phyloP scores from a whole-genome alignment of 1,140 invertebrate species.

The Rhagoletis zephyria region DNA sequence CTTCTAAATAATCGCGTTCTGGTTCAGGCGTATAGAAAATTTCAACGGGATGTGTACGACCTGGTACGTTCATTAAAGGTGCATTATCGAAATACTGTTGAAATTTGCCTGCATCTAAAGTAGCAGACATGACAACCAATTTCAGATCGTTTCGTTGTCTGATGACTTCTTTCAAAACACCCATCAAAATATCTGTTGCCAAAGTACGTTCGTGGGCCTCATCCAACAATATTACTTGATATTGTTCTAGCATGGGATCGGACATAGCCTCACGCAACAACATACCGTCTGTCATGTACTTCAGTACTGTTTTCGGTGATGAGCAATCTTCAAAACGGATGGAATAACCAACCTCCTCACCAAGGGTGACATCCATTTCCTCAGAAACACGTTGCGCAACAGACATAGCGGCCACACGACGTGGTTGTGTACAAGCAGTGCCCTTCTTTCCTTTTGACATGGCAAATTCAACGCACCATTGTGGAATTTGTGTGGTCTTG shows the following conservation, averaged over 20 bases:
- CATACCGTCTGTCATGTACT: constrained; percentile 99
- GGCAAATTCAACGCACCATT: constrained; percentile 95
- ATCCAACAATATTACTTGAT: constrained; percentile 96
- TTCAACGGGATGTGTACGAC: constrained; percentile 93
- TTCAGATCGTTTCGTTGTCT: constrained; percentile 95
- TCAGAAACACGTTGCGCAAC: constrained; percentile 98
- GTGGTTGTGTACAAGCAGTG: constrained; percentile 97
- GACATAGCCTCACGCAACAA: constrained; percentile 98
- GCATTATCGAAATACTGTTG: constrained; percentile 99
- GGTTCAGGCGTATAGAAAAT: constrained; percentile 99
- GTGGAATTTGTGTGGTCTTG: constrained; percentile 96
- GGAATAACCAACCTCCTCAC: constrained; percentile 98
- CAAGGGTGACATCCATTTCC: constrained; percentile 97
- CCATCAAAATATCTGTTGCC: constrained; percentile 99
- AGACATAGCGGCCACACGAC: constrained; percentile 98
- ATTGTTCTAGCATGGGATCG: constrained; percentile 96
- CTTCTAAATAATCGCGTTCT: constrained; percentile 97
- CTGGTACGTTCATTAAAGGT: constrained; percentile 98
- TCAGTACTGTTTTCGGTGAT: constrained; percentile 90
- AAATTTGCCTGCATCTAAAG: constrained; percentile 99
- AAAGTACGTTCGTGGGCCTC: constrained; percentile 99
- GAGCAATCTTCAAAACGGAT: constrained; percentile 99
- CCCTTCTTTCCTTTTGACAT: constrained; percentile 82
- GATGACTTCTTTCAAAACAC: constrained; percentile 96
- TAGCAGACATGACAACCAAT: constrained; percentile 99